A percentile compares a stretch with the other conserved stretches of the same genome.
Conservation (phyloP, 1,140 invertebrate genomes). For the Drosophila teissieri region DNA sequence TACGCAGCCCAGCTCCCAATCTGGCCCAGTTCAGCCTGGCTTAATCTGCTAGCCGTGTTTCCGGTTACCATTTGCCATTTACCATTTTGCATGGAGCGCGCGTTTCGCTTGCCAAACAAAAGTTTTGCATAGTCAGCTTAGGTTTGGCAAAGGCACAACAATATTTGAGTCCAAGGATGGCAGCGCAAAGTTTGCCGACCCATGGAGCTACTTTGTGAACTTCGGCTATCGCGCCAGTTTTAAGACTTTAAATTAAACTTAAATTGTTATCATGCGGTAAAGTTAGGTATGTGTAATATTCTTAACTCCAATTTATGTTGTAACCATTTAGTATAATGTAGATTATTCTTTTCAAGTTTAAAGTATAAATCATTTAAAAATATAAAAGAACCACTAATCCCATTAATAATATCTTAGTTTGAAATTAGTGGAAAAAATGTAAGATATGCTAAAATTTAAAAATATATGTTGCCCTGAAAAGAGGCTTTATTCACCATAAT, state of each 20-base stretch:
- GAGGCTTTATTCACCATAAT: not conserved
- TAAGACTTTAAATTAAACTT: not conserved
- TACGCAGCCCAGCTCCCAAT: slow-evolving; percentile 47
- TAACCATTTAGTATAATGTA: no score
- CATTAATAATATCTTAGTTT: no score
- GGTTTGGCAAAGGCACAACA: slow-evolving; percentile 25
- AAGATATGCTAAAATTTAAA: no score
- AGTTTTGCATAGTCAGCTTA: slow-evolving; percentile 55
- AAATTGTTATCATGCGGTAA: not conserved
- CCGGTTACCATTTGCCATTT: slow-evolving; percentile 66
- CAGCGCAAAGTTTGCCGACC: slow-evolving; percentile 12
- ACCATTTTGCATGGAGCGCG: slow-evolving; percentile 66
- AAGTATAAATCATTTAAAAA: no score
- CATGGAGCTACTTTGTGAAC: not conserved
- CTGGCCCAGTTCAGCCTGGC: slow-evolving; percentile 8
- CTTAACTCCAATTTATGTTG: no score
- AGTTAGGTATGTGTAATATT: not conserved
- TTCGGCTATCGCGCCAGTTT: not conserved
- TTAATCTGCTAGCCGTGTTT: slow-evolving; percentile 28
- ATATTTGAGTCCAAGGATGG: slow-evolving; percentile 24
- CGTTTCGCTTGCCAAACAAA: slow-evolving; percentile 51
- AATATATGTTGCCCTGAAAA: not conserved
- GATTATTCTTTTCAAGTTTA: no score
- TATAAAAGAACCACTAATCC: no score
- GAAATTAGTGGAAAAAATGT: no score